A percentile compares a stretch with the other conserved stretches of the same genome.
These are phyloP conservation scores for Trilocha varians DNA, from an alignment of 2,888 invertebrate genomes.

Conservation along the genomic window DNA sequence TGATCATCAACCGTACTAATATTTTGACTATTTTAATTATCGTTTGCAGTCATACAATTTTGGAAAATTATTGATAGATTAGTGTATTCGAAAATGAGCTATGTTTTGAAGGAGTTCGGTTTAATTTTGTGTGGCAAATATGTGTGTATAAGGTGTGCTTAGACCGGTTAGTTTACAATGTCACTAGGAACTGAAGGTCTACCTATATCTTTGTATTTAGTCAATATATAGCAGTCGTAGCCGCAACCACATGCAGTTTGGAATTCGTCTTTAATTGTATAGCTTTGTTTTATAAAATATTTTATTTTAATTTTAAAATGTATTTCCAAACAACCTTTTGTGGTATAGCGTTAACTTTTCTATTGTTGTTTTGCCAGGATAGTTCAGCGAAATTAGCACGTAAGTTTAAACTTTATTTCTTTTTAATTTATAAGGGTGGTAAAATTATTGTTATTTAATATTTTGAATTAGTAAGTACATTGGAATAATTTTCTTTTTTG, in stretches of 20 bases:
- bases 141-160: slow-evolving; percentile 1
- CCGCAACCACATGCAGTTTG: slow-evolving; percentile 29
- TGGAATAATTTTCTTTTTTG: no score
- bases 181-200: slow-evolving; percentile 31
- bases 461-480: no score
- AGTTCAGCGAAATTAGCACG: slow-evolving; percentile 45
- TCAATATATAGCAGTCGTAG: slow-evolving; percentile 48
- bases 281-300: slow-evolving; percentile 20
- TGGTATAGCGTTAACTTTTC: slow-evolving; percentile 26
- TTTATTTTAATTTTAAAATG: slow-evolving; percentile 25
- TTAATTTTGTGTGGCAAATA: neutral
- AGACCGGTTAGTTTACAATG: slow-evolving; percentile 21
- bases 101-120: neutral
- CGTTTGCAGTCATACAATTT: neutral
- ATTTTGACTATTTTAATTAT: neutral
- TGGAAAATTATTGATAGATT: neutral
- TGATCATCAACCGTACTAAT: neutral
- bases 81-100: neutral
- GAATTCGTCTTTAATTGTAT: slow-evolving; percentile 30
- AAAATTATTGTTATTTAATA: no score
- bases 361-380: slow-evolving; percentile 25
- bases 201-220: slow-evolving; percentile 34
- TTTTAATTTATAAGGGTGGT: no score
- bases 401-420: slow-evolving; percentile 26
- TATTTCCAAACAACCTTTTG: slow-evolving; percentile 22